Conservation (phyloP, 2,888 invertebrate species). For the Metalampra italica region DNA sequence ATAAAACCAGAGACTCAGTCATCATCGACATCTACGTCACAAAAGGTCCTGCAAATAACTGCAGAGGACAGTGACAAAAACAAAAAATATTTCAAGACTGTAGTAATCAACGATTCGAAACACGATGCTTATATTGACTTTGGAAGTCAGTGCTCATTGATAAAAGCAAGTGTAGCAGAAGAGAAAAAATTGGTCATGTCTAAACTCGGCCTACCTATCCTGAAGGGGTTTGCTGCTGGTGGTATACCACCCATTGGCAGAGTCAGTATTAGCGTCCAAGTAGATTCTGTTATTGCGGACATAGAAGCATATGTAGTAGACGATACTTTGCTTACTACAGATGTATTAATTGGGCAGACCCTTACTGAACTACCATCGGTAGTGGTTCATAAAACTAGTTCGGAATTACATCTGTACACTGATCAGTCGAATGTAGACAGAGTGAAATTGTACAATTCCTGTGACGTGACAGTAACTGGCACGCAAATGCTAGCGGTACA, state of each 20-base stretch:
- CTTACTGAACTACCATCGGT: conserved; percentile 7
- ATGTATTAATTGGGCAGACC: conserved; percentile 6
- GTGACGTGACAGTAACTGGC: background rate
- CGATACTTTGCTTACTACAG: conserved; percentile 3
- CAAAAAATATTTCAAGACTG: background rate
- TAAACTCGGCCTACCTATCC: background rate
- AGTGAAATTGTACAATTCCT: background rate
- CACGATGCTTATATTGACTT: conserved; percentile 3
- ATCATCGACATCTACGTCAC: background rate
- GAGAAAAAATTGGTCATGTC: background rate
- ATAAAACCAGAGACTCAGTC: background rate
- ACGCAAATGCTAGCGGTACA: background rate
- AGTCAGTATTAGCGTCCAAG: background rate
- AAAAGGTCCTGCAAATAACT: background rate
- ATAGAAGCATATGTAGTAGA: conserved; percentile 2
- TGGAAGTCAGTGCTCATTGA: conserved; percentile 5
- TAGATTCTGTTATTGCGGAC: conserved; percentile 8
- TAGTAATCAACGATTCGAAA: background rate
- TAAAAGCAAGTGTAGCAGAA: background rate
- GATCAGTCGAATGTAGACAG: background rate
- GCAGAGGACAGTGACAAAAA: background rate
- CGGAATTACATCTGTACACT: background rate
- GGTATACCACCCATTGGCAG: background rate
- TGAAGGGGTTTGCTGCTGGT: background rate
- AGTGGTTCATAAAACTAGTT: conserved; percentile 5